Base-by-base conservation (phyloP, 2,888 invertebrate genomes). In the Thereva unica region DNA sequence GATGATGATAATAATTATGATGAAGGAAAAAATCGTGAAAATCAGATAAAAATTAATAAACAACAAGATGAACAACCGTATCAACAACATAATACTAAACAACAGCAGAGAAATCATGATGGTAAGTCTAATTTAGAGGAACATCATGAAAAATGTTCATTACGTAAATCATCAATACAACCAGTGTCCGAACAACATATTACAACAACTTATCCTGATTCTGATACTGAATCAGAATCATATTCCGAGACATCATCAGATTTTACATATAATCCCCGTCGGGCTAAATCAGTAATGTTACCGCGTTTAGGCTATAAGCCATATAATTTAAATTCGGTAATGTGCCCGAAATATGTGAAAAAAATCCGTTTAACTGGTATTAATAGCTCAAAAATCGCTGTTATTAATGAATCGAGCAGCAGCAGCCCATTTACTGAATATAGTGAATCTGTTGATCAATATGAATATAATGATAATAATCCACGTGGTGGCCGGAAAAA, bases 331-430 rank as follows among this genome's bases (percentile, higher is more conserved):
- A 55, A 55, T 41, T 41, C 47, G 4, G 12, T 9, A 6, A 12
- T 35, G 3, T 41, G 10, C 4, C 47, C 50, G 40, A 61, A 50
- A 5, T 9, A 42, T n/a, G 50, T 61, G 4, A 61, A 61, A 8
- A 61, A 61, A 37, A 61, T 61, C 35, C 40, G 41, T 8, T n/a
- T 61, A 34, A 61, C 49, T 37, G 50, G 50, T 23, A 61, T 61
- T 2, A 40, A 50, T 6, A 61, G 61, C 34, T 61, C 61, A 4
- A 38, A 61, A 10, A 61, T 61, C 4, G 49, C 61, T 3, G 50
- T 61, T 4, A 40, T 61, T 9, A 61, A 61, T n/a, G 61, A 61
- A 34, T 61, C 61, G 0, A 61, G 61, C 9, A 50, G 50, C 41
- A 61, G 61, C 23, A 61, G 61, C n/a, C 61, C 61, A 1, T 40